Conservation (phyloP, 2,888 invertebrate species). For the Julus scandinavius region DNA sequence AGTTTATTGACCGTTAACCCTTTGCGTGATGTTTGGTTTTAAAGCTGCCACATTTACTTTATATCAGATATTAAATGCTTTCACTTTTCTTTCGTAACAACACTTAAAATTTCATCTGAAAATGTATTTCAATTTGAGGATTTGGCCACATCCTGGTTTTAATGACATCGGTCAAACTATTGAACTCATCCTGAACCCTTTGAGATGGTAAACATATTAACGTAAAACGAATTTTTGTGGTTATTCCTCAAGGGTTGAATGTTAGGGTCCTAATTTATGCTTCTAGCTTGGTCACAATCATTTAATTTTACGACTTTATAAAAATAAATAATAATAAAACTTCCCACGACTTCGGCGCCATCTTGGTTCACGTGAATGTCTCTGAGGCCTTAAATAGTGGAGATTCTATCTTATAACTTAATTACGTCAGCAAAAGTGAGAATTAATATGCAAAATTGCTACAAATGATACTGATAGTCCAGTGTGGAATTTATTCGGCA, state of each 20-base stretch:
- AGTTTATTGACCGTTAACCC: no score
- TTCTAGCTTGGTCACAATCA: background rate
- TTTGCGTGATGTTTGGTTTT: no score
- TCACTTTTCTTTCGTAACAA: background rate
- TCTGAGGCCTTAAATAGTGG: background rate
- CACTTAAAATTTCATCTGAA: background rate
- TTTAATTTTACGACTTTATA: constrained; percentile 14
- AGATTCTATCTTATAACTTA: no score
- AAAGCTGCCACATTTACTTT: no score
- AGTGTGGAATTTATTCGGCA: no score
- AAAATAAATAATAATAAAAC: background rate
- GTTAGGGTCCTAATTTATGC: background rate
- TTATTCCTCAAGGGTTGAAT: constrained; percentile 9
- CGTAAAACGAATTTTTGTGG: background rate
- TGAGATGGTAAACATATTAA: background rate
- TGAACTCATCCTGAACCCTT: background rate
- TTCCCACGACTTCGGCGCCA: background rate
- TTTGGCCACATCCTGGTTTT: background rate
- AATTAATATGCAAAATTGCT: no score
- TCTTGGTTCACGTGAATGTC: background rate
- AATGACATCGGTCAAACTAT: constrained; percentile 24
- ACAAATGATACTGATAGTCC: no score
- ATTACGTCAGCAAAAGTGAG: no score
- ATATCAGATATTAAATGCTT: no score
- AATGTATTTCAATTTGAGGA: background rate